These are phyloP conservation scores for Nycticebus coucang DNA, from an alignment of 2,113 vertebrate genomes.

Conservation along the genomic window DNA sequence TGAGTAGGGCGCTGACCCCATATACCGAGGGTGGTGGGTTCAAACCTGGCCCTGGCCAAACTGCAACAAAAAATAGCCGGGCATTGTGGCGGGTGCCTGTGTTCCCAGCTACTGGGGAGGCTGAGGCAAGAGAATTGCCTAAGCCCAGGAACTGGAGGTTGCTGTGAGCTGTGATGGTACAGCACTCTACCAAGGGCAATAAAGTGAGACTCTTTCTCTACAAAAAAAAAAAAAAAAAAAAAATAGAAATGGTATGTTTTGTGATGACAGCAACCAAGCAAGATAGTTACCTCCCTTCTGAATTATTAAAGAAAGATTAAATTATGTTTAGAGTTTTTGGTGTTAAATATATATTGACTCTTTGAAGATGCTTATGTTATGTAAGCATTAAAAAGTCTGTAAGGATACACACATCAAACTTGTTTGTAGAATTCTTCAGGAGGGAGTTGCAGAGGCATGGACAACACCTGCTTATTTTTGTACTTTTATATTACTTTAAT, in stretches of 20 bases:
- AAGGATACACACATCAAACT: conserved; percentile 6
- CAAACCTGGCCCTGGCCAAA: no score
- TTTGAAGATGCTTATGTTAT: conserved; percentile 1
- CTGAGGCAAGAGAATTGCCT: no score
- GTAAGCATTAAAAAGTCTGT: not conserved
- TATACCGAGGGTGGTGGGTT: no score
- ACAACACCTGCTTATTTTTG: conserved; percentile 8
- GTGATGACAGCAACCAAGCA: conserved; percentile 30
- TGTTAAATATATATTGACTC: conserved; percentile 26
- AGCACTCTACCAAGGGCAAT: no score
- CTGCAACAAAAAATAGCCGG: no score
- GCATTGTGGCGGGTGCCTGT: no score
- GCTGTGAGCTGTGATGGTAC: no score
- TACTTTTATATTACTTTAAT: conserved; percentile 31
- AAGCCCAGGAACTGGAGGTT: no score
- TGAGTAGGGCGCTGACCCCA: no score
- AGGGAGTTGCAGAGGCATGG: not conserved
- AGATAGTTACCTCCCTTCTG: not conserved
- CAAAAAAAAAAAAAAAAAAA: no score
- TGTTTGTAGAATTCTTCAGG: not conserved
- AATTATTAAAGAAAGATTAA: conserved; percentile 48
- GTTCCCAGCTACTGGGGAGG: no score
- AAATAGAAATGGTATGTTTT: not conserved
- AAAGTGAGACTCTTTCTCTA: no score
- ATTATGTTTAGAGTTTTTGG: conserved; percentile 19